Evolutionary conservation across 2,113 vertebrate genomes (phyloP).

Genomic region (Phycodurus eques): DNA sequence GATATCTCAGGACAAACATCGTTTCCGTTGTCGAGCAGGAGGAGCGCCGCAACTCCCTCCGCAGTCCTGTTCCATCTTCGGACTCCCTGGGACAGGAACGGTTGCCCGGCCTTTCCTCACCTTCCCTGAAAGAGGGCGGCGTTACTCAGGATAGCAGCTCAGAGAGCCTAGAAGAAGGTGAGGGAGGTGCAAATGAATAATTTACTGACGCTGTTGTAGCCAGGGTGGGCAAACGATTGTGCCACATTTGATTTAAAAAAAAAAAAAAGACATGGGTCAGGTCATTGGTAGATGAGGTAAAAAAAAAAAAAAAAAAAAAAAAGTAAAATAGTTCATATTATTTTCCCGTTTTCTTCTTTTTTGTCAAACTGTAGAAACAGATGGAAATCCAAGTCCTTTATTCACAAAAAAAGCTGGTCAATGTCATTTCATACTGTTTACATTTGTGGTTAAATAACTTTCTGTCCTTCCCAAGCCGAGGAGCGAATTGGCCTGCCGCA

Average conservation of each 20-base stretch:
- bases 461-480: constrained; percentile 59
- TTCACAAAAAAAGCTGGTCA: not conserved
- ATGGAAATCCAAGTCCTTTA: not conserved
- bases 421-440: not conserved
- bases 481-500: constrained; percentile 73
- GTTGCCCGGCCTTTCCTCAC: constrained; percentile 68
- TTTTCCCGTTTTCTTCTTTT: not conserved
- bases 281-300: not conserved
- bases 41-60: constrained; percentile 63
- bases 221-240: no score
- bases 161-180: constrained; percentile 85
- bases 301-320: no score
- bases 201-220: not conserved
- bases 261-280: not conserved
- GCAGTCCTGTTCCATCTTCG: constrained; percentile 63
- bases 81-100: constrained; percentile 58
- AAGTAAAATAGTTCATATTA: no score
- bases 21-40: constrained; percentile 55
- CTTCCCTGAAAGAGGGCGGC: constrained; percentile 84
- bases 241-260: no score
- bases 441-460: not conserved
- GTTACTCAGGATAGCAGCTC: constrained; percentile 80
- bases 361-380: not conserved
- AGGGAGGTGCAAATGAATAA: constrained; percentile 9
- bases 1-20: not conserved